Evolutionary conservation across 2,113 vertebrate species (phyloP).

Genomic region (Passerina amoena): DNA sequence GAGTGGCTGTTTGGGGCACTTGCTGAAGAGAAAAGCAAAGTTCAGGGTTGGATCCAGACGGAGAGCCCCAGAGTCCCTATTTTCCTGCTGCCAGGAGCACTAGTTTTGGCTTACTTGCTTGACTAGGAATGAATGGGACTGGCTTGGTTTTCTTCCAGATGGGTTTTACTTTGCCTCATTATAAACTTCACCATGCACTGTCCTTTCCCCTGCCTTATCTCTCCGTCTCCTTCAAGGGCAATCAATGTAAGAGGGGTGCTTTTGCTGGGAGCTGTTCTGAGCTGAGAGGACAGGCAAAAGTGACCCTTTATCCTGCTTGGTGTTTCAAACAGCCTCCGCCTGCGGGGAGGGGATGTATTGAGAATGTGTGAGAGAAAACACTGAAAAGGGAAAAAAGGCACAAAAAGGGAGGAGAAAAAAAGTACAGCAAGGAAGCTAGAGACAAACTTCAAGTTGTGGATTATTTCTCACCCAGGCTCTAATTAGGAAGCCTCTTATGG

Average conservation of each 20-base stretch:
- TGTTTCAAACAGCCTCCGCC: constrained; percentile 21
- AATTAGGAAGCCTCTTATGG: constrained; percentile 62
- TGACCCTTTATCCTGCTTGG: background rate
- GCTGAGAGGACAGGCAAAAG: constrained; percentile 6
- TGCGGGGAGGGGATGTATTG: background rate
- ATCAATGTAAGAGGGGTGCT: background rate
- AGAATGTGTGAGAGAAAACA: constrained; percentile 11
- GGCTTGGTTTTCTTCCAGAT: constrained; percentile 3
- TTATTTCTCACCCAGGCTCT: constrained; percentile 62
- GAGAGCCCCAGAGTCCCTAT: background rate
- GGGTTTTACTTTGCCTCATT: background rate
- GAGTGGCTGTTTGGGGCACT: background rate
- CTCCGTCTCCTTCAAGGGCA: background rate
- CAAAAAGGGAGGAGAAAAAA: background rate
- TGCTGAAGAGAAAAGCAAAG: background rate
- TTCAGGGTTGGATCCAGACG: background rate
- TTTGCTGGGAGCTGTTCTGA: constrained; percentile 4
- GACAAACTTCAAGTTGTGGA: constrained; percentile 40
- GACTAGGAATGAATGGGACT: background rate
- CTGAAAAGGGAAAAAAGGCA: background rate
- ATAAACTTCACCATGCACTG: background rate
- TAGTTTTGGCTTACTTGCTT: background rate
- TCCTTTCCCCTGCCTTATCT: constrained; percentile 23
- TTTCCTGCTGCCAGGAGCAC: background rate
- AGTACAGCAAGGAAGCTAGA: constrained; percentile 6